Conservation (phyloP, 2,888 invertebrate genomes). For the Eupithecia abbreviata region DNA sequence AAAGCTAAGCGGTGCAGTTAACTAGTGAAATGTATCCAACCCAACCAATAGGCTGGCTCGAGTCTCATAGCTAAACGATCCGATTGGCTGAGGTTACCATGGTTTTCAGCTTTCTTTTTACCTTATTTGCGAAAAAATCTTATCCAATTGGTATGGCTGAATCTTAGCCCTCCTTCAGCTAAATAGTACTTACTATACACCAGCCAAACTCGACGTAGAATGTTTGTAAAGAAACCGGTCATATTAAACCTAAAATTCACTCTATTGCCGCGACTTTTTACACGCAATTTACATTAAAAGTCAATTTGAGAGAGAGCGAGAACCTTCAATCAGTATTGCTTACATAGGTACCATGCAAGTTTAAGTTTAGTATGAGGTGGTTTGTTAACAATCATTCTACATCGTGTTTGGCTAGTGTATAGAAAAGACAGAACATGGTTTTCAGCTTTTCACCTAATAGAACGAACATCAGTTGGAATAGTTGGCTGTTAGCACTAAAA, state of each 20-base stretch:
- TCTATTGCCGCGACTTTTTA: no score
- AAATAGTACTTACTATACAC: not conserved
- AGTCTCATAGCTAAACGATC: not conserved
- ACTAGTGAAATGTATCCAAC: not conserved
- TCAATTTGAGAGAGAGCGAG: no score
- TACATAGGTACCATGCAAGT: no score
- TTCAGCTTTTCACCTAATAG: not conserved
- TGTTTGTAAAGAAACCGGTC: no score
- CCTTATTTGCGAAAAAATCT: not conserved
- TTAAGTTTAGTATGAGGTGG: no score
- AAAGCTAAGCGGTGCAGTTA: not conserved
- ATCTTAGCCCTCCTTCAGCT: not conserved
- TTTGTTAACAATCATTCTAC: no score
- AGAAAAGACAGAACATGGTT: not conserved
- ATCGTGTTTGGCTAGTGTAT: no score
- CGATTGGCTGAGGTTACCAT: not conserved
- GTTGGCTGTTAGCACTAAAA: conserved; percentile 14
- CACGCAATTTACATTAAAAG: no score
- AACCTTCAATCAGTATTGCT: no score
- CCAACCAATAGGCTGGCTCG: not conserved
- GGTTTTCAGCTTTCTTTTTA: not conserved
- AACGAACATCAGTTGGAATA: not conserved
- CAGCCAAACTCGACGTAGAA: no score
- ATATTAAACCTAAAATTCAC: no score
- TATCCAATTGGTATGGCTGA: not conserved